phyloP scores from a whole-genome alignment of 2,113 vertebrate genomes.

The Oryzias melastigma region DNA sequence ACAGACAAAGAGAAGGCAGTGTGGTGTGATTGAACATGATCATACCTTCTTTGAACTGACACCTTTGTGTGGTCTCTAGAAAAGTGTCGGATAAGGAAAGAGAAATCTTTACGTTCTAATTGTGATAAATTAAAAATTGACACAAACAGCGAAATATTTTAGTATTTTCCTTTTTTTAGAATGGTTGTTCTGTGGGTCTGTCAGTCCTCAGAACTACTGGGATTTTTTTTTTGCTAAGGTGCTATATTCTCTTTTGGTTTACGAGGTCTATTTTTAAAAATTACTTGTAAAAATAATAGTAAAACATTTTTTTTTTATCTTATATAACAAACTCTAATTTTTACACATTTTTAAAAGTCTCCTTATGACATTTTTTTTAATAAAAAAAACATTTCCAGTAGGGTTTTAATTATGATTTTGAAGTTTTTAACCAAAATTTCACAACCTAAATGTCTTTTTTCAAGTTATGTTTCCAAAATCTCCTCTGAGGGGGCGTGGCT shows the following conservation, averaged over 20 bases:
- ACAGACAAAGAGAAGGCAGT: conserved; percentile 73
- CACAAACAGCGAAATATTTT: neutral
- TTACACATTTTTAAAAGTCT: too few species aligned
- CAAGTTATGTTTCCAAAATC: too few species aligned
- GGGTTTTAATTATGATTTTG: too few species aligned
- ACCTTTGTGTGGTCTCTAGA: conserved; percentile 31
- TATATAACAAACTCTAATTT: too few species aligned
- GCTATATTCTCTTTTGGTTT: too few species aligned
- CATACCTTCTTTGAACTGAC: conserved; percentile 50
- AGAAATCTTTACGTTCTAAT: conserved; percentile 44
- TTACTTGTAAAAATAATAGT: too few species aligned
- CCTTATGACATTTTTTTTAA: too few species aligned
- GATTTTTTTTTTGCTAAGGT: neutral
- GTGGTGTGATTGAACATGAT: conserved; percentile 58
- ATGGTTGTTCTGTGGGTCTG: neutral
- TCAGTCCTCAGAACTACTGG: neutral
- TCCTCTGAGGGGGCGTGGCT: too few species aligned
- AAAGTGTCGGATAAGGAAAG: conserved; percentile 36
- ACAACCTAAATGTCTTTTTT: too few species aligned
- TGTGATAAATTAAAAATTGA: conserved; percentile 54
- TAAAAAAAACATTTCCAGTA: too few species aligned
- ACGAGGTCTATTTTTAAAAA: neutral
- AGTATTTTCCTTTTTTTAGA: neutral
- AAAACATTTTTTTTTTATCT: too few species aligned
- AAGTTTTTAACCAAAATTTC: too few species aligned